These are phyloP conservation scores for Falco naumanni DNA, from an alignment of 2,797 vertebrate genomes.

Conservation along the genomic window DNA sequence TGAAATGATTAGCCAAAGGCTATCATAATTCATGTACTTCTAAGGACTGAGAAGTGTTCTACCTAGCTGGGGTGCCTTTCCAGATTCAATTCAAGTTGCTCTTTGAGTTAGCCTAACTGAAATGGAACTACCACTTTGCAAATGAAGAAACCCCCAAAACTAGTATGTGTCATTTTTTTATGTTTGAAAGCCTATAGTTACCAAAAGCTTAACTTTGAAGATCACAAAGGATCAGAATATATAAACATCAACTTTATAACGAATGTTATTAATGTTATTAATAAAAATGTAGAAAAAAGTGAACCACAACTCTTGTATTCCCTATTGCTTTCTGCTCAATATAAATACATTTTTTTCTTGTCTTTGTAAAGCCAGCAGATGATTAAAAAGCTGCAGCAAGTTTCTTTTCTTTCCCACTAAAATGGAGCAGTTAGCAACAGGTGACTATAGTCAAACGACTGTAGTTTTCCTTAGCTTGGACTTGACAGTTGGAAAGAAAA, in stretches of 20 bases:
- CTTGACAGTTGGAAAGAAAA: neutral
- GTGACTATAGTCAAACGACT: neutral
- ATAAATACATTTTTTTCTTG: neutral
- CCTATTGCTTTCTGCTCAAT: neutral
- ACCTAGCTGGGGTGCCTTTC: neutral
- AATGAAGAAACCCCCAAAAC: neutral
- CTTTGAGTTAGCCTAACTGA: neutral
- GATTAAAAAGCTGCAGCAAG: neutral
- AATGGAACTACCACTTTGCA: neutral
- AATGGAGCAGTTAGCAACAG: neutral
- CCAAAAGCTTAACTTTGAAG: neutral
- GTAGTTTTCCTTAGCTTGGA: neutral
- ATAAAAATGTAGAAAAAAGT: neutral
- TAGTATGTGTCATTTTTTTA: neutral
- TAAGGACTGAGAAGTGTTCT: neutral
- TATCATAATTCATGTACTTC: neutral
- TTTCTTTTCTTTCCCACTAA: neutral
- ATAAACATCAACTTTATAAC: neutral
- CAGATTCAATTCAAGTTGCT: neutral
- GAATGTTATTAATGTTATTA: neutral
- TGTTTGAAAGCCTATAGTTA: neutral
- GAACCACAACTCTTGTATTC: neutral
- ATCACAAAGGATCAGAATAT: neutral
- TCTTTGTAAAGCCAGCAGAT: neutral
- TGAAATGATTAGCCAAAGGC: slow-evolving; percentile 18